Evolutionary conservation across 2,113 vertebrate genomes (phyloP), one percentile per base, ranked within the genome.

Genomic region (Poicephalus gulielmi): DNA sequence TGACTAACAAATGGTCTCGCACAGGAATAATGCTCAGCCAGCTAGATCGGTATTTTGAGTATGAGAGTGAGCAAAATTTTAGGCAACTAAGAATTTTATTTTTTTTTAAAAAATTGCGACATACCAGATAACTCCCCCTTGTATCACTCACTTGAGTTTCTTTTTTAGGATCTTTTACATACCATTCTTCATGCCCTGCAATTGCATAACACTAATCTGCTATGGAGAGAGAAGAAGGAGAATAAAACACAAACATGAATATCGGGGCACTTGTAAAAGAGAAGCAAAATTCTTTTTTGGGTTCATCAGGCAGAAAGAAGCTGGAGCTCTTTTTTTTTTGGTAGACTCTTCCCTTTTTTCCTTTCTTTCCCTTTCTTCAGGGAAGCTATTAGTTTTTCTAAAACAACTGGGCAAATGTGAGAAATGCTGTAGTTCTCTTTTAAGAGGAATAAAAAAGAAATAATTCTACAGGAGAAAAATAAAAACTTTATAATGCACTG

Each of bases 271-370:
- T 60, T 35, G 13, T 55, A 55, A 60, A 76, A 57, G 2, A 19
- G 9, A 83, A 67, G 7, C 11, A 90, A 70, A 16, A 25, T 71
- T 63, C 7, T 66, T 7, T 66, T 57, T 39, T 49, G 12, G 8
- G 5, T 20, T 85, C 18, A 62, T 44, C 31, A 73, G 70, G 30
- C 6, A 71, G 30, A 80, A 83, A 35, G 23, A 67, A 16, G 10
- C 7, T 0, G 0, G 74, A 50, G 13, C 28, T 75, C 50, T 30
- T 44, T 46, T 30, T 44, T 46, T 44, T 39, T 71, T 53, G 2
- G 4, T 27, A 17, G 12, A 33, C 2, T 30, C 1, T n/a, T 66
- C 9, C 5, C 3, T 4, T 19, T 43, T 22, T 41, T 41, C 28
- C 9, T 53, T 57, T 57, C 7, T 43, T 68, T 81, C 2, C 1